phyloP scores from a whole-genome alignment of 2,113 vertebrate species.

The Rhagologus leucostigma region DNA sequence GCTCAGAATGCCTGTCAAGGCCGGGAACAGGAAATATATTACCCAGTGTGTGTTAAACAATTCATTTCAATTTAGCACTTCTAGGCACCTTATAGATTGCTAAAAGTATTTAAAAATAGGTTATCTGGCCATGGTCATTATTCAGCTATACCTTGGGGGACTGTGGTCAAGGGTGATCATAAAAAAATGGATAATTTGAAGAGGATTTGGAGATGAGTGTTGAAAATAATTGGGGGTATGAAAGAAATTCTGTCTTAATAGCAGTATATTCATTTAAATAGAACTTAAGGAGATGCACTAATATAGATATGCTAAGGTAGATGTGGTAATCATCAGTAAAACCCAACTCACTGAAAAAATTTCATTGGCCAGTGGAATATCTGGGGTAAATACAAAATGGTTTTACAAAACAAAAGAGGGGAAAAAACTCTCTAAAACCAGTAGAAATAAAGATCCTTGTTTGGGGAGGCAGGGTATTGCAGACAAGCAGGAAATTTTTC shows the following conservation, averaged over 20 bases:
- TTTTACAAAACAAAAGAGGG: not conserved
- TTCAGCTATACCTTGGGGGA: not conserved
- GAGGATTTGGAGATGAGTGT: not conserved
- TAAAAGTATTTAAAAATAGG: not conserved
- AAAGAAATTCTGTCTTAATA: not conserved
- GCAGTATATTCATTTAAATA: not conserved
- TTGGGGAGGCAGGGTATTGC: not conserved
- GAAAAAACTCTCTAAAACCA: not conserved
- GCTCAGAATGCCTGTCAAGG: not conserved
- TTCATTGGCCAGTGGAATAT: not conserved
- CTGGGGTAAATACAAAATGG: not conserved
- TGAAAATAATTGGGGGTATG: not conserved
- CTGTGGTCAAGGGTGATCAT: not conserved
- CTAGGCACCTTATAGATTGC: not conserved
- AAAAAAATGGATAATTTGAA: not conserved
- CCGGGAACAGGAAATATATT: not conserved
- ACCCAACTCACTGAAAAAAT: not conserved
- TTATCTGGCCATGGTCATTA: not conserved
- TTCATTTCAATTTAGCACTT: not conserved
- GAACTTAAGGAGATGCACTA: not conserved
- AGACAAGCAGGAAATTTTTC: not conserved
- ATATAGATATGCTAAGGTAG: not conserved
- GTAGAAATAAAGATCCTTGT: not conserved
- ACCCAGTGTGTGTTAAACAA: not conserved
- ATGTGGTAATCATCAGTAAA: not conserved